Base-by-base conservation (phyloP, 64 coral and sea anemone genomes). In the Stichodactyla helianthus region DNA sequence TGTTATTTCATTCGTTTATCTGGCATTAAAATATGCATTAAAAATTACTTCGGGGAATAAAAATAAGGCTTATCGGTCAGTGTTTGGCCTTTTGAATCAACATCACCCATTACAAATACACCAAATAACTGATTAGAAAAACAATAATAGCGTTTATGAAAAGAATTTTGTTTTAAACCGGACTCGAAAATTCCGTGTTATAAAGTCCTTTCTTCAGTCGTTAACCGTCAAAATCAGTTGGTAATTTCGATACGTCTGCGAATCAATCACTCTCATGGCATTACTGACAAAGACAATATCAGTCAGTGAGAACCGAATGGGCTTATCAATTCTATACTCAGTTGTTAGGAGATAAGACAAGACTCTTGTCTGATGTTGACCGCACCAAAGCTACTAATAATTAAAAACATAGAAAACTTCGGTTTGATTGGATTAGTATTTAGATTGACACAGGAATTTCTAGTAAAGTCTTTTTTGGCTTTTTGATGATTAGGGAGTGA, bases 321-420 rank as follows among this genome's bases (percentile, higher is more conserved):
- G 68, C 68, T 74, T 74, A 74, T 74, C 68, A 13, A 28, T 23
- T n/a, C n/a, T 27, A 10, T 4, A 31, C 68, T 74, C 68, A 31
- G n/a, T 23, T 74, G 68, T 23, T 74, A 74, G 68, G 22, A 74
- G 68, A 74, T 74, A 74, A 74, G 68, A 68, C 18, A 68, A 68
- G 63, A 18, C 63, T n/a, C 63, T 68, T 68, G 63, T 20, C 68
- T 74, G 68, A 74, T 74, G 68, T 74, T 74, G 22, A 74, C 68
- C 68, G 68, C 68, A 74, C 27, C 25, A 12, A n/a, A 23, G 25
- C 63, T 27, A 27, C 68, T 74, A 74, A 31, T 74, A 10, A 28
- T 27, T 58, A 31, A 74, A 31, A 35, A 74, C 25, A 26, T 31
- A 11, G 23, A 31, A 74, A 28, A 27, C 2, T 74, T 74, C 10